phyloP scores from a whole-genome alignment of 1,140 invertebrate species.

The Drosophila arawakana region DNA sequence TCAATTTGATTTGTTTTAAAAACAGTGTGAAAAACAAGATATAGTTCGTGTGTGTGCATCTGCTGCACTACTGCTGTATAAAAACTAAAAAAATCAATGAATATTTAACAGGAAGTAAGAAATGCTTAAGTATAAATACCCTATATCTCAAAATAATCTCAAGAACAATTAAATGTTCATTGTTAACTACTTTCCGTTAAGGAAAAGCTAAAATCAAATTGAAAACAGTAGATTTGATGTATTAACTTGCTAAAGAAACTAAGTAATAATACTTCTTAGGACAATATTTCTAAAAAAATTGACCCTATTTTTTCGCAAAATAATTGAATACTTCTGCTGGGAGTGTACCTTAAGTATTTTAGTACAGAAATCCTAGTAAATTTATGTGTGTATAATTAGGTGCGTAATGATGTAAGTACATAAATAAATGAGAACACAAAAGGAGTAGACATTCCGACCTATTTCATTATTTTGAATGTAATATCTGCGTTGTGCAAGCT shows the following conservation, averaged over 20 bases:
- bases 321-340: no score
- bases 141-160: no score
- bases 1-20: neutral
- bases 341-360: neutral
- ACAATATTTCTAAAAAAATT: no score
- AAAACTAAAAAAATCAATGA: neutral
- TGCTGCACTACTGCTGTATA: neutral
- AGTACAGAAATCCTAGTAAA: neutral
- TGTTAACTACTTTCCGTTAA: no score
- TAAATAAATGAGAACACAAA: neutral
- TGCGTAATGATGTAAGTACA: neutral
- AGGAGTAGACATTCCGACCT: neutral
- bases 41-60: neutral
- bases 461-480: neutral
- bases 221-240: no score
- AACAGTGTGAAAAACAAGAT: slow-evolving; percentile 3
- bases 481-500: neutral
- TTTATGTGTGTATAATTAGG: neutral
- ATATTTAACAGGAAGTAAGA: neutral
- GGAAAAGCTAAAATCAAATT: no score
- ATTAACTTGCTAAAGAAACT: no score
- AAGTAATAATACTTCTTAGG: neutral
- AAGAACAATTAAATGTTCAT: no score
- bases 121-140: neutral
- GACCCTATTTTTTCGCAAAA: no score